A percentile compares a stretch with the other conserved stretches of the same genome.
These are phyloP conservation scores for Chamaea fasciata DNA, from an alignment of 2,113 vertebrate species.

Conservation along the genomic window DNA sequence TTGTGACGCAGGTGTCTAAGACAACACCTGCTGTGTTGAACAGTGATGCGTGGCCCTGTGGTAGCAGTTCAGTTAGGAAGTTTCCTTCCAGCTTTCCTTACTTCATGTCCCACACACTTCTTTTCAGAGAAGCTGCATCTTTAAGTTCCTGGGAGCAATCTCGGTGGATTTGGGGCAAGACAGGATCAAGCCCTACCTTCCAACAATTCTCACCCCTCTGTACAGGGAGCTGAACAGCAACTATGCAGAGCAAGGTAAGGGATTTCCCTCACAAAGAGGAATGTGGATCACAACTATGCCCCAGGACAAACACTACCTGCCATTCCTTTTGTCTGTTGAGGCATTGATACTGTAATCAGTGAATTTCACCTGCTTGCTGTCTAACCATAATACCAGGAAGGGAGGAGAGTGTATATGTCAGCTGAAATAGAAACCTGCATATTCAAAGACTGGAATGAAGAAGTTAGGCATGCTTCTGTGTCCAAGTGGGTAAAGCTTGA, in stretches of 20 bases:
- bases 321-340: background rate
- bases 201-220: conserved; percentile 83
- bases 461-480: background rate
- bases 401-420: background rate
- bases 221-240: conserved; percentile 95
- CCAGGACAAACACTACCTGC: background rate
- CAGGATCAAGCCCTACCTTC: conserved; percentile 82
- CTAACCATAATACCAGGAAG: background rate
- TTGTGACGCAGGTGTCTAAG: background rate
- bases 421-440: background rate
- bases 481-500: background rate
- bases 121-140: conserved; percentile 90
- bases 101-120: background rate
- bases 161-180: conserved; percentile 89
- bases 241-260: conserved; percentile 89
- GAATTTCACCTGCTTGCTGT: background rate
- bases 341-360: background rate
- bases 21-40: accelerated
- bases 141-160: conserved; percentile 94
- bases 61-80: background rate
- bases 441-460: background rate
- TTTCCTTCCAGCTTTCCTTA: background rate
- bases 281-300: background rate
- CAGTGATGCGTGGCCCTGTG: background rate
- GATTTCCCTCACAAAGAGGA: background rate